phyloP scores from a whole-genome alignment of 2,888 invertebrate genomes.

The Volucella zonaria region DNA sequence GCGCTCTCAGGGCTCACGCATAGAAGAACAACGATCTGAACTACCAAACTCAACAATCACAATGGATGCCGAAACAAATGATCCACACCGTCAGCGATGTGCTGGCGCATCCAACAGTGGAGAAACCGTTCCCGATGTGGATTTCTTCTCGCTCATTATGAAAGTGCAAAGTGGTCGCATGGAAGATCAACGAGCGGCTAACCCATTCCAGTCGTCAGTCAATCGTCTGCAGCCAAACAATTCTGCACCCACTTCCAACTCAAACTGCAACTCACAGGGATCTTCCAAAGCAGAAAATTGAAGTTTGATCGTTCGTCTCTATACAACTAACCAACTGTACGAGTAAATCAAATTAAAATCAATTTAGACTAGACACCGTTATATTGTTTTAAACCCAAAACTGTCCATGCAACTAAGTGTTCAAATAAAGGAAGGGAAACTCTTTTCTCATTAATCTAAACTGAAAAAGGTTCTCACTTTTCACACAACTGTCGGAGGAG shows the following conservation, averaged over 20 bases:
- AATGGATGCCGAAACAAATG: constrained; percentile 84
- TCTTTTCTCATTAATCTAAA: constrained; percentile 13
- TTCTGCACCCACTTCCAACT: constrained; percentile 40
- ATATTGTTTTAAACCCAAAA: constrained; percentile 49
- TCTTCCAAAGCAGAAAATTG: constrained; percentile 66
- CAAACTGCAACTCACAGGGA: constrained; percentile 51
- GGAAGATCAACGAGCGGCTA: constrained; percentile 95
- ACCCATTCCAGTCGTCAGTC: constrained; percentile 76
- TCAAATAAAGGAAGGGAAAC: constrained; percentile 17
- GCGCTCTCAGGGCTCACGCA: constrained; percentile 93
- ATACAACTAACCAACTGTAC: background rate
- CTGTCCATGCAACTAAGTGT: constrained; percentile 65
- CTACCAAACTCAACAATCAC: constrained; percentile 86
- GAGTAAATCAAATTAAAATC: constrained; percentile 1
- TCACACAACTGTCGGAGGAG: constrained; percentile 31
- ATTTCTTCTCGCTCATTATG: constrained; percentile 95
- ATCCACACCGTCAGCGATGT: constrained; percentile 77
- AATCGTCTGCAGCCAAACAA: constrained; percentile 43
- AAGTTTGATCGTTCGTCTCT: constrained; percentile 13
- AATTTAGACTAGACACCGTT: constrained; percentile 18
- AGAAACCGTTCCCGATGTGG: constrained; percentile 96
- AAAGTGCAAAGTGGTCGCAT: constrained; percentile 94
- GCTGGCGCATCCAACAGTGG: constrained; percentile 81
- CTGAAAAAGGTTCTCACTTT: constrained; percentile 19
- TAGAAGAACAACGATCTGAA: constrained; percentile 95